Conservation (phyloP, 2,113 vertebrate species). For the Crocuta crocuta region DNA sequence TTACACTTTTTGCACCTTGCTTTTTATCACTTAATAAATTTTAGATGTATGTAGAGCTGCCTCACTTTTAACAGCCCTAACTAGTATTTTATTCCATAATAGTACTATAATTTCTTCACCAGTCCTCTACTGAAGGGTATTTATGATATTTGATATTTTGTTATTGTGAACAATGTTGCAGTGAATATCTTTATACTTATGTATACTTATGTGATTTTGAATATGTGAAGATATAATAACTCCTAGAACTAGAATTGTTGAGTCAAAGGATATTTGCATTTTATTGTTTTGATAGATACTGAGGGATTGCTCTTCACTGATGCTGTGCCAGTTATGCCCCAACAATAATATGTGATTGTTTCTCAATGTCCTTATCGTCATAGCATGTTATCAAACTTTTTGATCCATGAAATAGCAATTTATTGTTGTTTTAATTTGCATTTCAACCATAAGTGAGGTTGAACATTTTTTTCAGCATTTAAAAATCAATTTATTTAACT, state of each 20-base stretch:
- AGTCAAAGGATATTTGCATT: background rate
- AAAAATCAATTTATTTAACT: no score
- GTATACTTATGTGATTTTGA: background rate
- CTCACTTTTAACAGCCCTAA: background rate
- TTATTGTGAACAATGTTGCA: background rate
- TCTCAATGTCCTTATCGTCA: background rate
- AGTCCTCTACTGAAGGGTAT: background rate
- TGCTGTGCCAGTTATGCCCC: background rate
- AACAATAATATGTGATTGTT: background rate
- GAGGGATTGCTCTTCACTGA: background rate
- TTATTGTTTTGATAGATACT: background rate
- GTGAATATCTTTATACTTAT: background rate
- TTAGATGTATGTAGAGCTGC: background rate
- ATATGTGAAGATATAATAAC: background rate
- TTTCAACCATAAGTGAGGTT: background rate
- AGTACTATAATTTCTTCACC: background rate
- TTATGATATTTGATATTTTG: background rate
- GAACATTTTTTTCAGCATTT: background rate
- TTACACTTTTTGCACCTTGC: background rate
- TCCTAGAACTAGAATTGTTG: background rate
- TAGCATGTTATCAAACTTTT: background rate
- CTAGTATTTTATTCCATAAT: background rate
- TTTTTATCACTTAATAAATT: background rate
- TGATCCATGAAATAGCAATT: background rate
- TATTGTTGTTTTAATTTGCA: constrained; percentile 7